Base-by-base conservation (phyloP, 2,113 vertebrate genomes). In the Spermophilus dauricus region DNA sequence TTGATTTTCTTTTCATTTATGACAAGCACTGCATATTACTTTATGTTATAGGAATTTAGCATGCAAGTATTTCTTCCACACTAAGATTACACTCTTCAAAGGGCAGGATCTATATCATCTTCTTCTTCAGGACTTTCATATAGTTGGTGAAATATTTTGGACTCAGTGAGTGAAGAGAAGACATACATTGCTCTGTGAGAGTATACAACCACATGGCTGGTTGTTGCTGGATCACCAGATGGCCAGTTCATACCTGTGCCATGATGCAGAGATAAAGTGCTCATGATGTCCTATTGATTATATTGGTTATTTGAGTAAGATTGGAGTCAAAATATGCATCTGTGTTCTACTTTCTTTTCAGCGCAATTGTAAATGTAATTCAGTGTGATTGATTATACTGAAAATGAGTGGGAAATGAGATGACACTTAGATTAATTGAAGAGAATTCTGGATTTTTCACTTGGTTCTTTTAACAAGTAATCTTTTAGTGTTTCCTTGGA, bases 401-500 rank as follows among this genome's bases (percentile, higher is more conserved):
- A 73, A 85, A 85, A 94, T 9, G 18, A 82, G 3, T 87, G 5
- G 42, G 69, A 88, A 91, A 94, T 76, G 65, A 87, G 69, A 42
- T 89, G 42, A 39, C 53, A 20, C 30, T 67, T 92, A 78, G 45
- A 61, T 76, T 73, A 75, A 28, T 77, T 73, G 58, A 88, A 87
- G 51, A 95, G 42, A 92, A 89, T 93, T 91, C 11, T 96, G 20
- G 13, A 70, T 93, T 56, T 91, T 91, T 9, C 4, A 26, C 20
- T 95, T 91, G 32, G n/a, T 88, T 94, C 32, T 92, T 95, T 80
- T 69, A 26, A 83, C 14, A 91, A 85, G 32, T 70, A 78, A 73
- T 5, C 39, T 87, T 96, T 90, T 37, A 80, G 2, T 69, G 12
- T 89, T 95, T 96, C 58, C 48, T 94, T 34, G 76, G 37, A 30